phyloP scores from a whole-genome alignment of 2,113 vertebrate genomes.

The Corythornis cristatus region DNA sequence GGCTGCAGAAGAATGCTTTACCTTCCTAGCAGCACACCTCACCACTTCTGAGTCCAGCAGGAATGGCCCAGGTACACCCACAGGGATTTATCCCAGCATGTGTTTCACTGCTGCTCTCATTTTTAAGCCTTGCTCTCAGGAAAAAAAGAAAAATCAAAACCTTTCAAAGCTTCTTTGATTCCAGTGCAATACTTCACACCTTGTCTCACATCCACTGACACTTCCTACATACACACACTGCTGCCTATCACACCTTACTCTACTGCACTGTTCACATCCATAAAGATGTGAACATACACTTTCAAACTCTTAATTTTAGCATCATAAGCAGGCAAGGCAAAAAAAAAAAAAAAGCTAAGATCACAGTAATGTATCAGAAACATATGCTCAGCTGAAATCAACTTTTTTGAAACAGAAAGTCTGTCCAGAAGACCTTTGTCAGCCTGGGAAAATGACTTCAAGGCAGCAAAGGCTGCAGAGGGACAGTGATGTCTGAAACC shows the following conservation, averaged over 20 bases:
- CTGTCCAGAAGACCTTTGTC: neutral
- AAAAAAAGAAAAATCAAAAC: neutral
- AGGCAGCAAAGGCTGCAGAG: neutral
- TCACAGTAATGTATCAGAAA: neutral
- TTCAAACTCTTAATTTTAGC: neutral
- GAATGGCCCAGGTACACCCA: neutral
- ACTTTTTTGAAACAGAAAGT: neutral
- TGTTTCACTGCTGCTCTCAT: neutral
- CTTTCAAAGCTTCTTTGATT: neutral
- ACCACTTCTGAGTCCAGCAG: neutral
- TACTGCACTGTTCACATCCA: neutral
- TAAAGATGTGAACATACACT: neutral
- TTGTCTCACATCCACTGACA: neutral
- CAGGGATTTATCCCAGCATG: neutral
- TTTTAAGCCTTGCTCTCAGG: neutral
- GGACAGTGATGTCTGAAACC: neutral
- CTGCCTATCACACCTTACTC: neutral
- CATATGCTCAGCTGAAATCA: neutral
- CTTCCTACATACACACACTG: neutral
- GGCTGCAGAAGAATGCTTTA: conserved; percentile 3
- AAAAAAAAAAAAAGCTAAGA: neutral
- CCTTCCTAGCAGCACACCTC: neutral
- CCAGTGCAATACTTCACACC: neutral
- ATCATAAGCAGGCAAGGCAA: neutral
- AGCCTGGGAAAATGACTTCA: neutral